phyloP scores from a whole-genome alignment of 2,113 vertebrate genomes.

The Tupaia chinensis region DNA sequence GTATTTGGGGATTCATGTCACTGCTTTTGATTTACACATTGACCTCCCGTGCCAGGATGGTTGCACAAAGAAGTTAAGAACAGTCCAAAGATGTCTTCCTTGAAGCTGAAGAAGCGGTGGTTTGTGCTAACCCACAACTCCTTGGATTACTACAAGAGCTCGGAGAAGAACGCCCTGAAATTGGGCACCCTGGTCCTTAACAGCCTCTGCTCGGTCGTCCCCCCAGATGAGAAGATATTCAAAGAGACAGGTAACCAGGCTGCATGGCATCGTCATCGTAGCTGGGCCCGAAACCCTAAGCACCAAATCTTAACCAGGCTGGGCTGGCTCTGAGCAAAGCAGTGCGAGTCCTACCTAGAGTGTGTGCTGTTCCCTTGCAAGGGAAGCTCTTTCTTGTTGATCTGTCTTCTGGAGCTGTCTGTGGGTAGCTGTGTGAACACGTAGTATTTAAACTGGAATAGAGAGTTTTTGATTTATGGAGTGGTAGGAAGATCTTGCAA shows the following conservation, averaged over 20 bases:
- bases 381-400: neutral
- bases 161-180: constrained; percentile 94
- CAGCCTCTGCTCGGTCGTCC: constrained; percentile 96
- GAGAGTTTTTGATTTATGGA: too few relatives aligned
- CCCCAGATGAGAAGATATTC: constrained; percentile 95
- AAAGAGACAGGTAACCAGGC: constrained; percentile 93
- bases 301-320: rapidly evolving
- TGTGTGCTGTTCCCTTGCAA: rapidly evolving
- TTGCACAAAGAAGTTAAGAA: constrained; percentile 97
- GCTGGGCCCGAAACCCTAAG: rapidly evolving
- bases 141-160: constrained; percentile 98
- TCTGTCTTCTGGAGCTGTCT: neutral
- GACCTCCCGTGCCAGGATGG: constrained; percentile 90
- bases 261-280: rapidly evolving
- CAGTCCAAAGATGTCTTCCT: constrained; percentile 90
- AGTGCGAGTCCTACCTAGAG: rapidly evolving
- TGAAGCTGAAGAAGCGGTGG: constrained; percentile 98
- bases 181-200: constrained; percentile 96
- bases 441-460: neutral
- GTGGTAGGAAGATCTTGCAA: neutral
- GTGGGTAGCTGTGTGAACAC: neutral
- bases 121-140: constrained; percentile 98
- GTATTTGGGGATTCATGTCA: rapidly evolving
- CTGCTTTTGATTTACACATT: neutral
- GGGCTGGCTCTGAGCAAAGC: neutral